Evolutionary conservation across 1,140 invertebrate genomes (phyloP), one percentile per base, ranked within the genome.

Genomic region (Armadillidium nasatum): DNA sequence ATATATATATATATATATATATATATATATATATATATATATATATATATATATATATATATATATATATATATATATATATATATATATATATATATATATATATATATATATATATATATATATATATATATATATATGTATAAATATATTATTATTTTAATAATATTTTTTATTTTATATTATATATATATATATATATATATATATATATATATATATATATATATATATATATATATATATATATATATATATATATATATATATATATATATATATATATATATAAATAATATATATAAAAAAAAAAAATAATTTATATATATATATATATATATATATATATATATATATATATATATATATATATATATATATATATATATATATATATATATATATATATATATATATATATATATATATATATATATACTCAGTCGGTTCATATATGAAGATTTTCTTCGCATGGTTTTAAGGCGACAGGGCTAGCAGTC

Each of bases 11-110:
- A 68, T 68, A 68, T 68, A 68, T 68, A 68, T 68, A 68, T 68
- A 68, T 68, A 68, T 68, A 68, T 68, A 68, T 68, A 68, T 68
- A 68, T 68, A 68, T 68, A n/a, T 68, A 68, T 68, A 68, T 68
- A 11, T 68, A 11, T 68, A 68, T 68, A n/a, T 68, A 68, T 68
- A n/a, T 68, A 68, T 68, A n/a, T 68, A n/a, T 68, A 68, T 68
- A 68, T 68, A 68, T 68, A 68, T 68, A 68, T 68, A 68, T 68
- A 68, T 68, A 68, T 68, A 68, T 68, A 68, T 68, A 68, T 68
- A 68, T 68, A 68, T 68, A 68, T 68, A 68, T 68, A 15, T 68
- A n/a, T n/a, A n/a, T n/a, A n/a, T n/a, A n/a, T n/a, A n/a, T n/a
- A n/a, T n/a, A n/a, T n/a, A 33, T 33, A 33, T 33, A 68, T 68